Base-by-base conservation (phyloP, 2,797 vertebrate genomes). In the Labeo calbasu region DNA sequence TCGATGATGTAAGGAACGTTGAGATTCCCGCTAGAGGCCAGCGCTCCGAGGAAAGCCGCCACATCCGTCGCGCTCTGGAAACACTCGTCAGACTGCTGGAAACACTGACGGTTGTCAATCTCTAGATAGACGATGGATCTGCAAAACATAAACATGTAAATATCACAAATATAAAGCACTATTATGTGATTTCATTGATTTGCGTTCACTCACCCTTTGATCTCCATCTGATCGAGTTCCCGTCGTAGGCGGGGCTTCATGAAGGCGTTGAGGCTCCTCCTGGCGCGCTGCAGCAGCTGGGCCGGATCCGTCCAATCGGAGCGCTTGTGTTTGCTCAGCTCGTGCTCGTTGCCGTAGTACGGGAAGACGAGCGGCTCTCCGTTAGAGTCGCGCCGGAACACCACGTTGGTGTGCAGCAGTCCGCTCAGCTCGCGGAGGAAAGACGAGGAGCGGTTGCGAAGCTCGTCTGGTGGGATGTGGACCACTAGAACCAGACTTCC, bases 71-170 rank as follows among this genome's bases (percentile, higher is more conserved):
- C 93, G 1, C 96, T 99, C 93, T 97, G 96, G 94, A 99, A 99
- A 87, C 98, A 99, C 88, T 99, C 97, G 0, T 95, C 93, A n/a
- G 96, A 98, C 0, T 97, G 95, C 88, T 97, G 97, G 89, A 96
- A 92, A 57, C 98, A 99, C 88, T 99, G 98, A 14, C 98, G 96
- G 91, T 99, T 99, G 92, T 99, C 98, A 0, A 99, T 97, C 90
- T 99, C 98, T 92, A 99, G 88, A 88, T 98, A 96, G 43, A 99
- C 97, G 0, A 99, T 94, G 25, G 98, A 99, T 17, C 98, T 99
- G 89, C 7, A 88, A 89, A 84, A 80, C 68, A 69, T 51, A 87
- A 66, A 51, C 43, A 53, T 48, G 28, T 14, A 7, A 19, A 46
- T 9, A 63, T 53, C 51, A 19, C 19, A 32, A 7, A 59, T 25